Conservation (phyloP, 2,113 vertebrate genomes). For the Eidolon helvum region DNA sequence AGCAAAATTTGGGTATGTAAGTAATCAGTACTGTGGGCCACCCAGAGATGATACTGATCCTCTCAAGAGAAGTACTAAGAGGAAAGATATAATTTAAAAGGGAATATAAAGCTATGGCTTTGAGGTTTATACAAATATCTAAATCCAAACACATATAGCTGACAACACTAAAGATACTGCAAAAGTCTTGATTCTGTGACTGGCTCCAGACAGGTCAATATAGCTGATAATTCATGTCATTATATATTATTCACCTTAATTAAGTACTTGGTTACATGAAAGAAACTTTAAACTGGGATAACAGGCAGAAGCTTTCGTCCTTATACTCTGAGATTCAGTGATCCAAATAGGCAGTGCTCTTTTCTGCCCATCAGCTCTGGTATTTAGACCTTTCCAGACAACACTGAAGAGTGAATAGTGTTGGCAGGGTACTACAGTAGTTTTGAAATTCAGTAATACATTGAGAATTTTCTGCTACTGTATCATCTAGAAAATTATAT, state of each 20-base stretch:
- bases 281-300: background rate
- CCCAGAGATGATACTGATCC: background rate
- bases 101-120: background rate
- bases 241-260: background rate
- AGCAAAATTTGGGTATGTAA: background rate
- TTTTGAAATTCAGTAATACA: conserved; percentile 68
- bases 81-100: background rate
- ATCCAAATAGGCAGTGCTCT: background rate
- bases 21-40: background rate
- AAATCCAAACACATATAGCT: background rate
- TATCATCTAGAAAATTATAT: conserved; percentile 83
- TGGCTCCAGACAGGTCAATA: background rate
- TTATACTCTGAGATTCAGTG: background rate
- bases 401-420: background rate
- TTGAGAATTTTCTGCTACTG: conserved; percentile 75
- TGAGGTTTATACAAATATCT: background rate
- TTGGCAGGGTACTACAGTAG: background rate
- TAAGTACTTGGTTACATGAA: background rate
- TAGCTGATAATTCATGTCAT: background rate
- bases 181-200: background rate
- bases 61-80: background rate
- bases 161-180: background rate
- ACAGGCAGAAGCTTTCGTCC: background rate
- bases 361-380: background rate
- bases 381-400: background rate